Conservation (phyloP, 1,140 invertebrate genomes). For the Pseudomyrmex sp. region DNA sequence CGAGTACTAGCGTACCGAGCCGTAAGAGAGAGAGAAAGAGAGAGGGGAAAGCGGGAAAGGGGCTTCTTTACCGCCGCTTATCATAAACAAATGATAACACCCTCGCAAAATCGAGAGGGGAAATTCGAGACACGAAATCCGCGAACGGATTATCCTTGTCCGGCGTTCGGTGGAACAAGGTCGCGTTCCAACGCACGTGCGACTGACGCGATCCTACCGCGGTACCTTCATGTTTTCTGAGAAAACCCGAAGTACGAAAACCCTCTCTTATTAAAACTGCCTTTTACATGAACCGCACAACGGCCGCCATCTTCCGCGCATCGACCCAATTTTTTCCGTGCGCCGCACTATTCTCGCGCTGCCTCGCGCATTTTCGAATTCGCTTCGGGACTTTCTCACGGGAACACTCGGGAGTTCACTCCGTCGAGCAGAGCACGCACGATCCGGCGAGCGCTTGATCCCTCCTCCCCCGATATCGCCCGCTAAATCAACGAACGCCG, state of each 20-base stretch:
- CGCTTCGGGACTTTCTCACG: neutral
- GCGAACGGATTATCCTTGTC: neutral
- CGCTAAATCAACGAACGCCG: no score
- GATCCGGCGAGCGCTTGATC: no score
- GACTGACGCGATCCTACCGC: conserved; percentile 42
- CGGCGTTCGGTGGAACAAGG: neutral
- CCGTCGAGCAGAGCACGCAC: no score
- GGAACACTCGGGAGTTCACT: neutral
- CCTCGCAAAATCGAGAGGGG: conserved; percentile 2
- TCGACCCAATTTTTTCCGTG: conserved; percentile 82
- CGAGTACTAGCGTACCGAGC: no score
- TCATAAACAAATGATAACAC: conserved; percentile 66
- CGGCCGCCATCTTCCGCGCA: conserved; percentile 82
- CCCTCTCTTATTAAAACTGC: neutral
- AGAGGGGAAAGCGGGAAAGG: no score
- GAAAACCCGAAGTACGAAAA: conserved; percentile 28
- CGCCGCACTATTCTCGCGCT: conserved; percentile 48
- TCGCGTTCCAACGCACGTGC: conserved; percentile 35
- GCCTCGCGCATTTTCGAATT: neutral
- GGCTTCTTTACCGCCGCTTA: conserved; percentile 41
- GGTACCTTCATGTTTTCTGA: conserved; percentile 64
- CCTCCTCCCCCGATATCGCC: no score
- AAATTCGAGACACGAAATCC: conserved; percentile 14
- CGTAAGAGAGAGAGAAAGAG: neutral
- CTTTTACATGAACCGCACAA: conserved; percentile 72